These are phyloP conservation scores for Coelopa frigida DNA, from an alignment of 1,140 invertebrate species.

Conservation along the genomic window DNA sequence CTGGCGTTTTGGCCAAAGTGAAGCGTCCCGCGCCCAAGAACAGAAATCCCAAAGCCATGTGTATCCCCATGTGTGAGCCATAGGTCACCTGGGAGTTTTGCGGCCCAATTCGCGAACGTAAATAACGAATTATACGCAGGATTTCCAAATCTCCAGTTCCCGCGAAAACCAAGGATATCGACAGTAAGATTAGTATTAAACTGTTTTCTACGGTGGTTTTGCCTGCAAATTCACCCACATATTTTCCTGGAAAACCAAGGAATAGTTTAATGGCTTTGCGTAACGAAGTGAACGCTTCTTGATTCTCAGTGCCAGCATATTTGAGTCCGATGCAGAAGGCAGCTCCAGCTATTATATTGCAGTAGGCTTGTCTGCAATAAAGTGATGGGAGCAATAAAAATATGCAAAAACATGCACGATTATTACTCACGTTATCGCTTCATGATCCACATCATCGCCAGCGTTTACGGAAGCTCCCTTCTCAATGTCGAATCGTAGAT, in stretches of 20 bases:
- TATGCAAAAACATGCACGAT: constrained; percentile 4
- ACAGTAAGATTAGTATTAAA: constrained; percentile 71
- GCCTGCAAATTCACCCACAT: constrained; percentile 78
- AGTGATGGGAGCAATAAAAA: background rate
- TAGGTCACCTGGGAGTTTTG: constrained; percentile 67
- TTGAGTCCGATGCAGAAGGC: constrained; percentile 90
- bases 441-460: constrained; percentile 69
- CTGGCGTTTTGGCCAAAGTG: constrained; percentile 75
- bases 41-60: constrained; percentile 85
- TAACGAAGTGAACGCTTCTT: constrained; percentile 69
- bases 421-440: constrained; percentile 83
- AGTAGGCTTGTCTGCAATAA: constrained; percentile 82
- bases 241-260: constrained; percentile 50
- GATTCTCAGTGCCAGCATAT: constrained; percentile 86
- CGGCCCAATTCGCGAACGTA: constrained; percentile 65
- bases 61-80: constrained; percentile 88
- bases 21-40: constrained; percentile 91
- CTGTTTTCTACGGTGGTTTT: constrained; percentile 85
- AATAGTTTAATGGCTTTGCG: constrained; percentile 36
- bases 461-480: constrained; percentile 50
- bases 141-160: constrained; percentile 87
- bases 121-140: constrained; percentile 74
- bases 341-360: constrained; percentile 89
- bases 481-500: constrained; percentile 43
- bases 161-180: constrained; percentile 62